Base-by-base conservation (phyloP, 1,140 invertebrate species). In the Saccostrea glomerata region DNA sequence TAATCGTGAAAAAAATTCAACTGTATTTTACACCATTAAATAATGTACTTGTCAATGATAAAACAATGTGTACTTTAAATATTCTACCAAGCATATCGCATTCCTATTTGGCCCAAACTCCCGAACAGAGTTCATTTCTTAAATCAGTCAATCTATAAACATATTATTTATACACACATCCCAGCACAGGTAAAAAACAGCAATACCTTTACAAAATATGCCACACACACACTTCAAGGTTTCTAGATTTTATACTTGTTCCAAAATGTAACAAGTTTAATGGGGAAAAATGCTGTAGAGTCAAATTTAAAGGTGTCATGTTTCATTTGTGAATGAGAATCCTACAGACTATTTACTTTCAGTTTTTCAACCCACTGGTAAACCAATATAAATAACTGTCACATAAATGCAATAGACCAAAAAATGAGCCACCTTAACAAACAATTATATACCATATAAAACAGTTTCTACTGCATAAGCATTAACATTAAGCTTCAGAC, bases 401-500 rank as follows among this genome's bases (percentile, higher is more conserved):
- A 60, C 58, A 63, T 20, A 20, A 20, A 17, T 63, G n/a, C 58
- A 63, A n/a, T 20, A 63, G 17, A 63, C 58, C 58, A 63, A 13
- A 20, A 63, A 63, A 60, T 60, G 58, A 15, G 13, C 58, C 47
- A 47, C 47, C 47, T 36, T 47, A 47, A 47, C 5, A 47, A 9
- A 47, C 9, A 47, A 47, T 6, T 7, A 47, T 47, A 47, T 47
- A 9, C 47, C 58, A 60, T 13, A 17, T 17, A 15, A 56, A 56
- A 63, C 58, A 63, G 58, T 63, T 20, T 6, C 58, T 36, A 77
- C 36, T 77, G 70, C 70, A 25, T 77, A 77, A 36, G n/a, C 25
- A 3, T 84, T 36, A 84, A 25, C 40, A 20, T 84, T 54, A 84
- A 55, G 82, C 82, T 84, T 84, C 82, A n/a, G 82, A 84, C 23